Conservation (phyloP, 2,888 invertebrate genomes). For the Sesamia inferens region DNA sequence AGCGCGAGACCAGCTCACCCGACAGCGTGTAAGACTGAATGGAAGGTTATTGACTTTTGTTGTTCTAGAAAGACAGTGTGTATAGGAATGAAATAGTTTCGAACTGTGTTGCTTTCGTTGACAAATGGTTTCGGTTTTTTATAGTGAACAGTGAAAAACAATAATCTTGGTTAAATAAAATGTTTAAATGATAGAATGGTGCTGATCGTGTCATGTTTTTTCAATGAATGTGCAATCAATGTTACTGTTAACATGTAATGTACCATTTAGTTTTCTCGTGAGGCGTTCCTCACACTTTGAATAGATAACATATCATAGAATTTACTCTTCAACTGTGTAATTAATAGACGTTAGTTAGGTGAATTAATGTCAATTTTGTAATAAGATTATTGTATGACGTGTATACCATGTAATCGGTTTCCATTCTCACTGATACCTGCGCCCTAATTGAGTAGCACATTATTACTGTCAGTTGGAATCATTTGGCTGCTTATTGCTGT, state of each 20-base stretch:
- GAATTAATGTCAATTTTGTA: slow-evolving; percentile 68
- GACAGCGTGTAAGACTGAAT: slow-evolving; percentile 81
- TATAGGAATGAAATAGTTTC: slow-evolving; percentile 43
- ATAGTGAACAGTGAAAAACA: slow-evolving; percentile 26
- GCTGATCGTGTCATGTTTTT: slow-evolving; percentile 55
- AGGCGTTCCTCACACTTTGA: slow-evolving; percentile 63
- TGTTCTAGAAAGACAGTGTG: slow-evolving; percentile 12
- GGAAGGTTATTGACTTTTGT: slow-evolving; percentile 48
- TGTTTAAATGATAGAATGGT: slow-evolving; percentile 54
- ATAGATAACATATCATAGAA: slow-evolving; percentile 86
- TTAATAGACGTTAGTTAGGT: slow-evolving; percentile 68
- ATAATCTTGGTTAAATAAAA: slow-evolving; percentile 11
- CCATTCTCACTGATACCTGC: background rate
- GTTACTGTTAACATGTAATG: slow-evolving; percentile 67
- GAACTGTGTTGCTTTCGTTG: slow-evolving; percentile 23
- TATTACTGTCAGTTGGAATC: too few relatives aligned
- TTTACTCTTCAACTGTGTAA: slow-evolving; percentile 62
- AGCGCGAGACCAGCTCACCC: slow-evolving; percentile 83
- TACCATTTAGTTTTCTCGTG: slow-evolving; percentile 53
- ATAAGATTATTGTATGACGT: slow-evolving; percentile 46
- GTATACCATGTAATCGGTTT: background rate
- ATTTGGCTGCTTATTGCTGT: too few relatives aligned
- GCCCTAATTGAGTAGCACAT: too few relatives aligned
- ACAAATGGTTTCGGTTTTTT: slow-evolving; percentile 22
- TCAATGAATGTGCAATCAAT: slow-evolving; percentile 60